Percentiles rank a stretch among this genome's conserved stretches.
These are phyloP conservation scores for Rhea americana DNA, from an alignment of 2,113 vertebrate species.

Conservation along the genomic window DNA sequence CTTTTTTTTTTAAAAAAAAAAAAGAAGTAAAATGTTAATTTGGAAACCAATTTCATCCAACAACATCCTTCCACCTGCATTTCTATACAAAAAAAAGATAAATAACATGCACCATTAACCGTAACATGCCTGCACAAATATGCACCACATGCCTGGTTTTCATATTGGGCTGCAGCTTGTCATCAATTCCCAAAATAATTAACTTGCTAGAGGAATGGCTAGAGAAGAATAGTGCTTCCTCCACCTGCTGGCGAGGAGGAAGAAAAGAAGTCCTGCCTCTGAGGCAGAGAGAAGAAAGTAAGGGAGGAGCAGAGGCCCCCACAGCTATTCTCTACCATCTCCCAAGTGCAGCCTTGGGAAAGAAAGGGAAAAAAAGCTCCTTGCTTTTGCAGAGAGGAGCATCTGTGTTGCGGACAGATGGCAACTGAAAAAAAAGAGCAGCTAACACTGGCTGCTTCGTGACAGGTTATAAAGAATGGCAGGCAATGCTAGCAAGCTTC, in stretches of 20 bases:
- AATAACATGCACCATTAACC: not conserved
- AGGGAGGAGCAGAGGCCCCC: not conserved
- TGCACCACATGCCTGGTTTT: not conserved
- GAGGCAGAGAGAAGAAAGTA: not conserved
- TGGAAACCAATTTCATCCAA: not conserved
- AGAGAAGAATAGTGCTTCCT: conserved; percentile 65
- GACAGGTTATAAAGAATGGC: not conserved
- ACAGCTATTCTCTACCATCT: not conserved
- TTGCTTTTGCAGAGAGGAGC: not conserved
- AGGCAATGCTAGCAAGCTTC: not conserved
- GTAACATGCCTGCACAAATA: not conserved
- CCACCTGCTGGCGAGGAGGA: conserved; percentile 67
- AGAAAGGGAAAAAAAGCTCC: not conserved
- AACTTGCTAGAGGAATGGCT: not conserved
- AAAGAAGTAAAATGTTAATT: not conserved
- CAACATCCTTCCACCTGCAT: not conserved
- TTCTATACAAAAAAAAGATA: not conserved
- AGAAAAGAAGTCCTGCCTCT: conserved; percentile 12
- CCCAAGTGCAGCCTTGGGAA: not conserved
- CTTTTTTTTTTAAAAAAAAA: not conserved
- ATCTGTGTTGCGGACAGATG: not conserved
- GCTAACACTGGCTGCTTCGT: not conserved
- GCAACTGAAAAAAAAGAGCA: not conserved
- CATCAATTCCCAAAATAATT: conserved; percentile 51
- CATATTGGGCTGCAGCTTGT: conserved; percentile 26